Conservation (phyloP, 1,140 invertebrate genomes). For the Drosophila albomicans region DNA sequence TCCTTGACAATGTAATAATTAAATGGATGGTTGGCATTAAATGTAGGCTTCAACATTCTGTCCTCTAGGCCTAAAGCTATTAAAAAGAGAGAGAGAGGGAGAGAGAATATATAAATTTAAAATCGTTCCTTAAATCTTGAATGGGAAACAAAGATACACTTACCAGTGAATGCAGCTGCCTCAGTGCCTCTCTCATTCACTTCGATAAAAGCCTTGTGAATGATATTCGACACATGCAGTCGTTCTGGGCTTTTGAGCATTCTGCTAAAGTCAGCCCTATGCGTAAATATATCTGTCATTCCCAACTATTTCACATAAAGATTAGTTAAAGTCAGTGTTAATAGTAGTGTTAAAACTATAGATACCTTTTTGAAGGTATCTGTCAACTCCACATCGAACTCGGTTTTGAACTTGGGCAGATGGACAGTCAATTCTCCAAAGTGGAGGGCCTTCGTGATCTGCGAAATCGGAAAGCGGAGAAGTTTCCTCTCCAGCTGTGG, state of each 20-base stretch:
- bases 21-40: constrained; percentile 62
- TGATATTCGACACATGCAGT: constrained; percentile 65
- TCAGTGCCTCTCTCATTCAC: constrained; percentile 86
- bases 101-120: no score
- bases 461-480: constrained; percentile 63
- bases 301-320: not conserved
- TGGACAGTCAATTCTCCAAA: constrained; percentile 85
- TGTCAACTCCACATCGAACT: constrained; percentile 86
- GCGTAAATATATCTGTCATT: no score
- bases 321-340: not conserved
- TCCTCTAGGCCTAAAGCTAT: no score
- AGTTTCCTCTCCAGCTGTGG: constrained; percentile 85
- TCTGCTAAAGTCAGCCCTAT: no score
- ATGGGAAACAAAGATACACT: constrained; percentile 15
- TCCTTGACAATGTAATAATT: constrained; percentile 45
- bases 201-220: constrained; percentile 87
- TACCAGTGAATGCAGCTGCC: constrained; percentile 50
- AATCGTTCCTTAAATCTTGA: no score
- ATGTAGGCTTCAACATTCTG: constrained; percentile 14
- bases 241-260: no score
- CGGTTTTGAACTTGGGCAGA: constrained; percentile 88
- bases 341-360: not conserved
- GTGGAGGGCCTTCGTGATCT: constrained; percentile 71
- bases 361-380: constrained; percentile 85
- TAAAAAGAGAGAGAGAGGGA: not conserved